Evolutionary conservation across 2,888 invertebrate species (phyloP).

Genomic region (Sinhomidia bicolor): DNA sequence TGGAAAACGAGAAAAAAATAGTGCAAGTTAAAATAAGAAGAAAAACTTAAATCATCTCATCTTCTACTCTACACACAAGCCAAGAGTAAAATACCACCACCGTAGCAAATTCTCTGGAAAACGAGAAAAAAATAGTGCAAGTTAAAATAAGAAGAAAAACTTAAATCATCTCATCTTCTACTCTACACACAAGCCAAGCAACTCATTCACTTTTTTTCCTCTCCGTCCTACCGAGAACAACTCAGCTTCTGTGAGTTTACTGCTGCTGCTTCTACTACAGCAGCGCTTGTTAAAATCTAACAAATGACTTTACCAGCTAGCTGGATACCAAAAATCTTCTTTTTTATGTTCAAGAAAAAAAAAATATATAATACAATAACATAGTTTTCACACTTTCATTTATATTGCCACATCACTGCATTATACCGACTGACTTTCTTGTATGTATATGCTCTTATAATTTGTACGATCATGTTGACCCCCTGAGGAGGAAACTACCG

Average conservation of each 20-base stretch:
- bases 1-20: slow-evolving; percentile 4
- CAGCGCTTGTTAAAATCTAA: slow-evolving; percentile 31
- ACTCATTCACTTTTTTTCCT: background rate
- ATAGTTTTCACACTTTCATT: slow-evolving; percentile 78
- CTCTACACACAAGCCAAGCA: background rate
- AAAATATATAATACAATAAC: slow-evolving; percentile 22
- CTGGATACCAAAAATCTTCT: background rate
- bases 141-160: slow-evolving; percentile 26
- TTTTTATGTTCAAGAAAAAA: background rate
- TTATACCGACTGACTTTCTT: background rate
- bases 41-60: slow-evolving; percentile 42
- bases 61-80: background rate
- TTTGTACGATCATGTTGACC: slow-evolving; percentile 53
- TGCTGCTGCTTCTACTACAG: too few relatives aligned
- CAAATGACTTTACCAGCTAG: background rate
- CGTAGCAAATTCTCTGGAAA: background rate
- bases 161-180: slow-evolving; percentile 28
- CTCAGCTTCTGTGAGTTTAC: background rate
- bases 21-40: background rate
- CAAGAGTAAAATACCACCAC: background rate
- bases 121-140: background rate
- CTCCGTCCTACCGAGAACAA: background rate
- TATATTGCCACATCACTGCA: background rate
- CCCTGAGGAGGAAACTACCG: slow-evolving; percentile 69
- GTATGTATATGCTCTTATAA: background rate